Evolutionary conservation across 1,140 invertebrate species (phyloP).

Genomic region (Drosophila repleta): DNA sequence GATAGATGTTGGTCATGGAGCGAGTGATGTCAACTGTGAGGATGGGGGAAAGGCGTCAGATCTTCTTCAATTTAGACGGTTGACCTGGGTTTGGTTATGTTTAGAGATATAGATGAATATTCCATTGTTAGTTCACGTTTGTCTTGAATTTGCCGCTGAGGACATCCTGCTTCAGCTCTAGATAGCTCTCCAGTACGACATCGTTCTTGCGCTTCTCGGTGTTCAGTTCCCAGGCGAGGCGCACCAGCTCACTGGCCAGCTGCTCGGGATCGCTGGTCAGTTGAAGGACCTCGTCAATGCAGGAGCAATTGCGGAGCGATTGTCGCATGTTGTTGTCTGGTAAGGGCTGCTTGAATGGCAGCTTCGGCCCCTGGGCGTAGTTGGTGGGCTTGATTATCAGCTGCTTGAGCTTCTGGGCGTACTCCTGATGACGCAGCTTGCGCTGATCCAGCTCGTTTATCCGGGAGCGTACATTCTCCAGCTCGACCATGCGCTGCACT

Average conservation of each 20-base stretch:
- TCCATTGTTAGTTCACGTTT: not conserved
- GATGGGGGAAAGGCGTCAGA: no score
- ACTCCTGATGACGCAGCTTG: conserved; percentile 9
- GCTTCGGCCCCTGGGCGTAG: not conserved
- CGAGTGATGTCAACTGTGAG: no score
- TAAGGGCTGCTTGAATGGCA: conserved; percentile 3
- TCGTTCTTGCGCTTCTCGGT: conserved; percentile 14
- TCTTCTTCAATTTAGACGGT: no score
- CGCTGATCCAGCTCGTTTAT: conserved; percentile 51
- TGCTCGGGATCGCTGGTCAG: conserved; percentile 1
- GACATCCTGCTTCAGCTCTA: conserved; percentile 29
- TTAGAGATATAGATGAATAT: not conserved
- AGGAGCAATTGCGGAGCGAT: conserved; percentile 7
- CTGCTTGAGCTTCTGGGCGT: conserved; percentile 1
- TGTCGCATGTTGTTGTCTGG: not conserved
- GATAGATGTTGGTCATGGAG: no score
- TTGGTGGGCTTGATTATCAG: conserved; percentile 4
- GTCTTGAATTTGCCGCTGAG: not conserved
- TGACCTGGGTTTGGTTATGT: no score
- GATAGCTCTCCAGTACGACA: not conserved
- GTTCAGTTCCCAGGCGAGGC: conserved; percentile 9
- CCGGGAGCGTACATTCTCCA: conserved; percentile 23
- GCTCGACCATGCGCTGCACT: conserved; percentile 15
- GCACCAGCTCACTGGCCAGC: conserved; percentile 25
- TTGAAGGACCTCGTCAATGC: conserved; percentile 12